Base-by-base conservation (phyloP, 2,888 invertebrate genomes). In the Athrips mouffetella region DNA sequence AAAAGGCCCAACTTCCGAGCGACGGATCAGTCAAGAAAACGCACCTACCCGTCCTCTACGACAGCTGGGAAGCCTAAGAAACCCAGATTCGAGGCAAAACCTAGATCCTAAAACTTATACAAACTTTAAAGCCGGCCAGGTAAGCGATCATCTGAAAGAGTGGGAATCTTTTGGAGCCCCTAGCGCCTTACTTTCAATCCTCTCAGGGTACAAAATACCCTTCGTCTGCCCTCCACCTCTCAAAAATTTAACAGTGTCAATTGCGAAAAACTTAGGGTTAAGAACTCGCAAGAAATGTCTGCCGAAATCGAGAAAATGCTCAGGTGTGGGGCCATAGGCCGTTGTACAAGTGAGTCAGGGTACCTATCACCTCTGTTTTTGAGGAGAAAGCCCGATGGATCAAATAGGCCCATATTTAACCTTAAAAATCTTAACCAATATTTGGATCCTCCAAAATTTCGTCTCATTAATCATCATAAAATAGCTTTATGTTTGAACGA, bases 401-500 rank as follows among this genome's bases (percentile, higher is more conserved):
- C 6, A 4, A 30, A 30, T n/a, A 5, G 30, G 3, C 30, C n/a
- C 30, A 30, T 30, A 30, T n/a, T 30, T 30, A 30, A 30, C 30
- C n/a, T 30, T 3, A 30, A 30, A 30, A 4, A 3, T 3, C 30
- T 30, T 4, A 30, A 30, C n/a, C 3, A 30, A n/a, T 30, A 30
- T 10, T 10, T 30, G n/a, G n/a, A n/a, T 3, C 6, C 30, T 3
- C 30, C 30, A 10, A 30, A 30, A 30, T 30, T 30, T n/a, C 4
- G n/a, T 7, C n/a, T 30, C 3, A 30, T 30, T 10, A 30, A 30
- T 10, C 30, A 30, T 3, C 30, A 30, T n/a, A 30, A 30, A 10
- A 30, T 30, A 10, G 10, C 30, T 3, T 5, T 11, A 5, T 30
- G 30, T 15, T 21, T 54, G 2, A 47, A 54, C 21, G 7, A 31